Evolutionary conservation across 1,140 invertebrate genomes (phyloP), one percentile per base, ranked within the genome.

Genomic region (Wasmannia auropunctata): DNA sequence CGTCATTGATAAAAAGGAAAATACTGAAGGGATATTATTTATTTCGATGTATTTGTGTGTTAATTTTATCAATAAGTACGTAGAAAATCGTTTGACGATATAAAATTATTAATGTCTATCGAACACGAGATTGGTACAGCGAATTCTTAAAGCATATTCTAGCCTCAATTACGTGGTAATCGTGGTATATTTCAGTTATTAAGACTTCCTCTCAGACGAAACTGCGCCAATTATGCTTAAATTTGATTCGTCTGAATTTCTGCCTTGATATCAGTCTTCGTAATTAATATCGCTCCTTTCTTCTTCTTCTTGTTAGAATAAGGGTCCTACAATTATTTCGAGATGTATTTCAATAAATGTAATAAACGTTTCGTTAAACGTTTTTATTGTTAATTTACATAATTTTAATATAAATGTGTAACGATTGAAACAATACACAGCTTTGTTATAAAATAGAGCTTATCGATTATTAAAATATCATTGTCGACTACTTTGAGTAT

Each of bases 381-480:
- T 16, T 79, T 77, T 79, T 79, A 80, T 80, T 80, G n/a, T 69
- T 79, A 67, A 80, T 34, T 3, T 81, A 70, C 51, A 46, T 58
- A 40, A 40, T 81, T 49, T 56, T 65, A 43, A 58, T 25, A 43
- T 31, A 46, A 43, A 43, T 14, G 3, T 16, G 5, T 69, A 22
- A 14, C 22, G 22, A 28, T 1, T 28, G 37, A 65, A 67, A 51
- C n/a, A 37, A 37, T 80, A 28, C 22, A 67, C 49, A 70, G 22
- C 11, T 46, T 40, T 58, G 34, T 72, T 72, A 58, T 56, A 28
- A 58, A 31, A 70, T 70, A 25, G 5, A 81, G 11, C 14, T 56
- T 72, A 22, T 83, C 11, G 11, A 56, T 70, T 28, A 80, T 31
- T 70, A 43, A 70, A 4, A 56, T 28, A 69, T 22, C 7, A 34